Evolutionary conservation across 2,888 invertebrate species (phyloP), one percentile per base, ranked within the genome.

Genomic region (Zootermopsis nevadensis): DNA sequence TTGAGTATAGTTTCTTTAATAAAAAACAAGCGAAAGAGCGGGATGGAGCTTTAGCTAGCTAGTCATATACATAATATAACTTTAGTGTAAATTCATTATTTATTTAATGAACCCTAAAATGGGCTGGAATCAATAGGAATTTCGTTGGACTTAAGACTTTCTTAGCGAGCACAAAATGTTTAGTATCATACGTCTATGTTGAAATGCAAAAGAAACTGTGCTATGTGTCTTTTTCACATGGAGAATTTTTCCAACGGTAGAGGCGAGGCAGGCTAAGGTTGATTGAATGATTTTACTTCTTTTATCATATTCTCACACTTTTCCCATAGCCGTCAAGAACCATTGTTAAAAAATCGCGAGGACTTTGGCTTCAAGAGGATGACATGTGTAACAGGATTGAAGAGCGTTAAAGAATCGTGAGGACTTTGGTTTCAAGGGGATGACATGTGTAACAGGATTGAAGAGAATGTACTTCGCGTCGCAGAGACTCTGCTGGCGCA

Each of bases 351-450:
- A n/a, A 77, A 77, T 77, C 55, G 77, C 55, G 55, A 77, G 33
- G 55, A 77, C 55, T 77, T 24, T 55, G 31, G 77, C 55, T 48
- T 31, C 33, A 42, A 77, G 77, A 77, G 55, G 24, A 30, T 22
- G 77, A 53, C 53, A 55, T n/a, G 48, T 55, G 38, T 77, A 77
- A 77, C 77, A 33, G 48, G n/a, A n/a, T n/a, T n/a, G n/a, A n/a
- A n/a, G n/a, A n/a, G n/a, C n/a, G 77, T 77, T 77, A 77, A 77
- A 76, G n/a, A 77, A 77, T 77, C 55, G 77, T 77, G 55, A 77
- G 33, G 55, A 77, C 55, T 77, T 24, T 55, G 31, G 77, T 33
- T 48, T 31, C 33, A 42, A 77, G 77, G 55, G 55, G 24, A 30
- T 22, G 77, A 53, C 53, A 55, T n/a, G 48, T 55, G 38, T 77